Base-by-base conservation (phyloP, 1,140 invertebrate genomes). In the Mactra quadrangularis region DNA sequence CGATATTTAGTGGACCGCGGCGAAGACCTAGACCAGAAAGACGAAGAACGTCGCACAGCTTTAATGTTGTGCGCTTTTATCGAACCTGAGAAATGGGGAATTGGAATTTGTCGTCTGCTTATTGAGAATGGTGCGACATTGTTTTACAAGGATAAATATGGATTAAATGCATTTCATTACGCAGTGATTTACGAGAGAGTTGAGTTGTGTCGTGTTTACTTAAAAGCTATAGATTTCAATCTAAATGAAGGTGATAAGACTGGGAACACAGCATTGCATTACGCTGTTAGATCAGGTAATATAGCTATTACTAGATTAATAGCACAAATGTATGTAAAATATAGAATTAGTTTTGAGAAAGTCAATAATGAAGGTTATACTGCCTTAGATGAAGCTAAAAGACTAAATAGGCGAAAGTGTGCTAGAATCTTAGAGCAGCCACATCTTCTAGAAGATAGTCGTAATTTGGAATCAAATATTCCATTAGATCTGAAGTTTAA, bases 261-360 rank as follows among this genome's bases (percentile, higher is more conserved):
- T 19, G 91, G 91, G 19, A 91, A 91, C 82, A 89, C 90, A 0
- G 87, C 90, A 11, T 81, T 92, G 11, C 90, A 92, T 75, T 91
- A 90, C 66, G 88, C 90, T 15, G 89, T 88, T 1, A 71, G 82
- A 38, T 59, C 86, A 27, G 89, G 88, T 7, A 89, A 90, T 71
- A 29, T 35, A 17, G 59, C 77, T 7, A 76, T 91, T 17, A 81
- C 88, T 7, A 47, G 85, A 31, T 70, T 88, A 6, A 66, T 92
- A 4, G 62, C 86, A 3, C 41, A 86, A 15, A 22, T 72, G n/a
- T 71, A 85, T 19, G 81, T 62, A 6, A 87, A 86, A 78, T 91
- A 89, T 52, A 38, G 53, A 11, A 33, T 90, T 13, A 47, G 52
- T 11, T 74, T 87, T 15, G 83, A 86, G 52, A 88, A 83, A 57